phyloP scores from a whole-genome alignment of 2,113 vertebrate genomes.

The Nicator chloris region DNA sequence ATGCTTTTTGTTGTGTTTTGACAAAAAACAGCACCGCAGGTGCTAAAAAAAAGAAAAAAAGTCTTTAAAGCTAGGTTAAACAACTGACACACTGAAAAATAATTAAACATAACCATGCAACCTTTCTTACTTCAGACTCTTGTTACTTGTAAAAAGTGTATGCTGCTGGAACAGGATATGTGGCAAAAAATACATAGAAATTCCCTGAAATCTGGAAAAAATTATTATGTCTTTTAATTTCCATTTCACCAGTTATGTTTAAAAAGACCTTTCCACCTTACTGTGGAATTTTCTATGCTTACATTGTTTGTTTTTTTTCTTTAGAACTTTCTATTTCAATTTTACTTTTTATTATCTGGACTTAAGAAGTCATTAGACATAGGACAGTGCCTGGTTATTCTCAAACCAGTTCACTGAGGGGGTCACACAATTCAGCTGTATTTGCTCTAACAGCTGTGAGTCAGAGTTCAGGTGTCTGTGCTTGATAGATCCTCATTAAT shows the following conservation, averaged over 20 bases:
- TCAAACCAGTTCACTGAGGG: background rate
- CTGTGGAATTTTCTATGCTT: background rate
- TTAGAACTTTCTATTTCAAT: background rate
- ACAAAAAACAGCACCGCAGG: accelerated
- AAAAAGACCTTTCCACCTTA: background rate
- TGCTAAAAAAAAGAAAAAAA: background rate
- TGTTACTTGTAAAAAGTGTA: background rate
- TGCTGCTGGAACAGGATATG: background rate
- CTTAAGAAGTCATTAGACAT: background rate
- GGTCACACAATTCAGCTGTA: background rate
- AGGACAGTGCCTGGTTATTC: background rate
- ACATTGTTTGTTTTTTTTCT: background rate
- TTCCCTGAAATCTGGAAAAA: background rate
- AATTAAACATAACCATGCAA: background rate
- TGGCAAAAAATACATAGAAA: background rate
- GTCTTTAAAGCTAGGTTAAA: background rate
- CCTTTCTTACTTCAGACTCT: background rate
- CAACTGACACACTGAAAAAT: accelerated
- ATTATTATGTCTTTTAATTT: background rate
- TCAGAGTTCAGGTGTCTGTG: background rate
- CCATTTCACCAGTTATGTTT: background rate
- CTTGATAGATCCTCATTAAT: background rate
- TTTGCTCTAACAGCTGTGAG: background rate
- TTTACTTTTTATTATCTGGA: background rate
- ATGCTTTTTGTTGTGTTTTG: background rate